Evolutionary conservation across 2,113 vertebrate genomes (phyloP).

Genomic region (Rhea americana): DNA sequence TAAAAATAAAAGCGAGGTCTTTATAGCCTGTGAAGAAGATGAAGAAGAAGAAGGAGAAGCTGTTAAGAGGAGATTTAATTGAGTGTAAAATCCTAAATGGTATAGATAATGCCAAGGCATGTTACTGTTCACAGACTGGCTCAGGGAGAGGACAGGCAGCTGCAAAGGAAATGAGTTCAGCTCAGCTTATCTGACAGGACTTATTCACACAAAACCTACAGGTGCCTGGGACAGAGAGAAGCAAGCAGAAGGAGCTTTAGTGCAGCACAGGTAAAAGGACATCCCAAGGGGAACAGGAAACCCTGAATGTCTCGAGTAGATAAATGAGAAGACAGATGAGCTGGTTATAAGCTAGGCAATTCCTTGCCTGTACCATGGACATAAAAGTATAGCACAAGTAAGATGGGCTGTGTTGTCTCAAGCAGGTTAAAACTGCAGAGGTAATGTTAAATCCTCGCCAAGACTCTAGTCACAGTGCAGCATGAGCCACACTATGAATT

Average conservation of each 20-base stretch:
- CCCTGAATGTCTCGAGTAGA: neutral
- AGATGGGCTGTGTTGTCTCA: neutral
- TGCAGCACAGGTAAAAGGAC: neutral
- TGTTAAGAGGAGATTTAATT: conserved; percentile 55
- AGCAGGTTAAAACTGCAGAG: neutral
- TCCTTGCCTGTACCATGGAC: neutral
- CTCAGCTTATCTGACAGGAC: neutral
- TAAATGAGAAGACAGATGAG: neutral
- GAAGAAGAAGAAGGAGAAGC: conserved; percentile 31
- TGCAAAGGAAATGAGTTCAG: conserved; percentile 15
- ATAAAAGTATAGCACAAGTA: neutral
- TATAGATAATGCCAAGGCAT: conserved; percentile 44
- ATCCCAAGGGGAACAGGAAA: neutral
- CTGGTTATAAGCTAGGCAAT: neutral
- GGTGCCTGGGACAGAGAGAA: neutral
- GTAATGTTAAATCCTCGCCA: neutral
- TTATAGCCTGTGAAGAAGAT: conserved; percentile 49
- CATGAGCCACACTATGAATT: neutral
- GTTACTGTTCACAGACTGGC: neutral
- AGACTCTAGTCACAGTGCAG: neutral
- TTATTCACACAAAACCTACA: neutral
- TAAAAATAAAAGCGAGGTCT: conserved; percentile 54
- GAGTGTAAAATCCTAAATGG: conserved; percentile 65
- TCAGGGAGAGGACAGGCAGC: conserved; percentile 12
- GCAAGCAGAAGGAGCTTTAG: neutral